Base-by-base conservation (phyloP, 2,113 vertebrate genomes). In the Crotophaga sulcirostris region DNA sequence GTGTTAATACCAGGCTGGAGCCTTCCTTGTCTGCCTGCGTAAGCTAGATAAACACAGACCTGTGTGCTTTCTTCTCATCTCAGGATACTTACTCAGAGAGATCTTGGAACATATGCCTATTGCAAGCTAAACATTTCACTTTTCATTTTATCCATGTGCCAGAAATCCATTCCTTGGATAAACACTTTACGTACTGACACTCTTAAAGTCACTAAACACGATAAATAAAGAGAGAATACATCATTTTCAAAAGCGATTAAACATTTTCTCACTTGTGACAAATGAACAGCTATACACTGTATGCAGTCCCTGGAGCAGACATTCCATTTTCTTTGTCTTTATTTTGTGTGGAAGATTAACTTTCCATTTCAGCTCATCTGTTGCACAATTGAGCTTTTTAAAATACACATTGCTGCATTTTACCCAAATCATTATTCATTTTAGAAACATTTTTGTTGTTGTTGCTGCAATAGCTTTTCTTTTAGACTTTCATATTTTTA, bases 1-100 rank as follows among this genome's bases (percentile, higher is more conserved):
- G 97, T 98, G 98, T 98, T 98, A 98, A 99, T 98, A 98, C 98
- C 98, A 98, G 98, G 94, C 98, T 98, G 98, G 98, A 99, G 98
- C 98, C 98, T 97, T 97, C 93, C 96, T 97, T 98, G 98, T 98
- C 98, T 98, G 98, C 97, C 97, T 97, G 97, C 96, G 93, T 93
- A 77, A 94, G 98, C 98, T 98, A 98, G 98, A 98, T 99, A 99
- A 99, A 99, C 98, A 99, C 89, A 97, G 97, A 98, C 97, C 97
- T 97, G 97, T 90, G 93, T 97, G 97, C 97, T 96, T 96, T 96
- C 97, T 97, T 96, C 97, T 98, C 97, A 97, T 98, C 97, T 97
- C 94, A 75, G 89, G 95, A 97, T 94, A 97, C 97, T 97, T 97
- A 97, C 95, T 97, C 95, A 94, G 93, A 97, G 93, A 90, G 94